Conservation (phyloP, 2,113 vertebrate species). For the Sander vitreus region DNA sequence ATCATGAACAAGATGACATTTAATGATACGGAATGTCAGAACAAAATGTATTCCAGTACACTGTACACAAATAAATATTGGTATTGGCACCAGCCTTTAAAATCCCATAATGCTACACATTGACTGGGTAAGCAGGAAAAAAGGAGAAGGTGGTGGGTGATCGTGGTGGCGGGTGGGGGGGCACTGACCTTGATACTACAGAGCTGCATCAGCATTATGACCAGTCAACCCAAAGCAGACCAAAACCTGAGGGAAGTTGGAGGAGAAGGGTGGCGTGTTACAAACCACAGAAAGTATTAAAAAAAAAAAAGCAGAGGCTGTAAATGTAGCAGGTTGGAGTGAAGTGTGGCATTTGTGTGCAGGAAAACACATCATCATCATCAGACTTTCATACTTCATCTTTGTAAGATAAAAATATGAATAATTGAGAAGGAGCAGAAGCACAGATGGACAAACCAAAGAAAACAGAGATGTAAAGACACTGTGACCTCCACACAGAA, state of each 20-base stretch:
- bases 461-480: conserved; percentile 29
- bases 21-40: not conserved
- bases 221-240: conserved; percentile 94
- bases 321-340: conserved; percentile 44
- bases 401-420: conserved; percentile 56
- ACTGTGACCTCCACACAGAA: not conserved
- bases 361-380: not conserved
- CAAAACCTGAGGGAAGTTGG: conserved; percentile 96
- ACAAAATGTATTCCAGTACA: not conserved
- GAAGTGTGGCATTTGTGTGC: not conserved
- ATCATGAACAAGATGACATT: not conserved
- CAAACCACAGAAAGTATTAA: conserved; percentile 46
- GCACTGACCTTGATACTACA: conserved; percentile 99
- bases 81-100: not conserved
- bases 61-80: not conserved
- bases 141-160: conserved; percentile 21
- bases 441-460: conserved; percentile 28
- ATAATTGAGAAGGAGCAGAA: conserved; percentile 30
- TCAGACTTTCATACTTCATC: conserved; percentile 55
- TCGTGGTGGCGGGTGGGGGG: conserved; percentile 43
- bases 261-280: conserved; percentile 82
- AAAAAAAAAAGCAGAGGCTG: conserved; percentile 53
- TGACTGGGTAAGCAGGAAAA: conserved; percentile 11
- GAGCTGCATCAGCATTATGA: conserved; percentile 99
- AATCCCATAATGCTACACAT: not conserved